Percentiles rank a stretch among this genome's conserved stretches.
Evolutionary conservation across 2,113 vertebrate species (phyloP).

Genomic region (Corapipo altera): DNA sequence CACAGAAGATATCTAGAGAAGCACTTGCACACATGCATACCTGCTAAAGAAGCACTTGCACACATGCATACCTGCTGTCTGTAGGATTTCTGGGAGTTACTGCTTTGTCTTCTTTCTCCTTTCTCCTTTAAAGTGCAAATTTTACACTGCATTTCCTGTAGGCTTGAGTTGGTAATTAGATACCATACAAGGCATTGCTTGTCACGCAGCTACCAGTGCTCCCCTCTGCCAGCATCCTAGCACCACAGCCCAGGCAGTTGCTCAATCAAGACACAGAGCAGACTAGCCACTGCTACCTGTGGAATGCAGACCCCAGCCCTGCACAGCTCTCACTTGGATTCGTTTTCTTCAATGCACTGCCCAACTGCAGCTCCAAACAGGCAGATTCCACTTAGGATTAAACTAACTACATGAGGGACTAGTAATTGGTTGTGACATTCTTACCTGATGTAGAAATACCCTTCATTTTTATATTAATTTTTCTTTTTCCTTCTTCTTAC

Average conservation of each 20-base stretch:
- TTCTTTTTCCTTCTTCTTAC: neutral
- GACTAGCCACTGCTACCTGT: neutral
- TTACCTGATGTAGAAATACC: neutral
- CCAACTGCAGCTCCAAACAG: neutral
- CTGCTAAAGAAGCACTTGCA: neutral
- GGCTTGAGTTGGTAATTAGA: neutral
- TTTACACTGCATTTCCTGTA: neutral
- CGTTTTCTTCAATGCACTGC: neutral
- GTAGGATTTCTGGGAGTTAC: neutral
- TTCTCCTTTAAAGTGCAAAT: neutral
- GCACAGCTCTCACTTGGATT: neutral
- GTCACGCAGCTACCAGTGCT: neutral
- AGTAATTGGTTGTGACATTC: neutral
- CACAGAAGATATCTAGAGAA: neutral
- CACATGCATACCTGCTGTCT: neutral
- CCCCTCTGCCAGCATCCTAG: neutral
- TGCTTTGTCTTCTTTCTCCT: neutral
- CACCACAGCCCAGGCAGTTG: fast-evolving
- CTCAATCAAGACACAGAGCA: fast-evolving
- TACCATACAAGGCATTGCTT: neutral
- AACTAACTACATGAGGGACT: neutral
- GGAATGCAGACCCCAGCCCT: fast-evolving
- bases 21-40: neutral
- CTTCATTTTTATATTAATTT: neutral
- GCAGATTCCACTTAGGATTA: fast-evolving